Evolutionary conservation across 2,113 vertebrate genomes (phyloP), one percentile per base, ranked within the genome.

Genomic region (Erinaceus europaeus): DNA sequence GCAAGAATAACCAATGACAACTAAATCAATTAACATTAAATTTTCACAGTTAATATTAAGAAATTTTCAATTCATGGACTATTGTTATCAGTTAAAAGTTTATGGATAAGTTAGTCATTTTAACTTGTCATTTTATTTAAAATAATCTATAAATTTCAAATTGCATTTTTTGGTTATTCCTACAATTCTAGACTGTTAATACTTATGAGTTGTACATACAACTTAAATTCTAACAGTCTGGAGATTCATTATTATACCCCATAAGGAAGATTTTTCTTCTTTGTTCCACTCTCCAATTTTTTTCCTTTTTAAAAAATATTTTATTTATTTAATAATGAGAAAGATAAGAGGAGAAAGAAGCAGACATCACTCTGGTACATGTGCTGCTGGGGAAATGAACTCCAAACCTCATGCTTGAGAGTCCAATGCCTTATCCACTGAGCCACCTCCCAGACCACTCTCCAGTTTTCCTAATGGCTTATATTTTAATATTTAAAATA

Each of bases 391-490:
- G 50, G 50, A 52, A n/a, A 4, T 52, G 50, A 52, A 20, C 17
- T 20, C 50, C 50, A 52, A 20, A 20, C 9, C 50, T 5, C 13
- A 17, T 20, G 50, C 13, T 12, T 4, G 9, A 12, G 20, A 52
- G 50, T 12, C 50, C 13, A 52, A 52, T 52, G 4, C 50, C 50
- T 20, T 52, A 52, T 20, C 50, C 50, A 9, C 50, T 52, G 4
- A 17, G 20, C 50, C 20, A 52, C 10, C 14, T 65, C n/a, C n/a
- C n/a, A n/a, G n/a, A n/a, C n/a, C n/a, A n/a, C n/a, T n/a, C n/a
- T n/a, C n/a, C n/a, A n/a, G n/a, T 79, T 84, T 64, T 84, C 44
- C 55, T 71, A 76, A 46, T 53, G 8, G 36, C 14, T 84, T 92
- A 38, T 21, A 69, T 38, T 71, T 74, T 67, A 42, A 42, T 68